Evolutionary conservation across 2,888 invertebrate genomes (phyloP).

Genomic region (Philereme transversata): DNA sequence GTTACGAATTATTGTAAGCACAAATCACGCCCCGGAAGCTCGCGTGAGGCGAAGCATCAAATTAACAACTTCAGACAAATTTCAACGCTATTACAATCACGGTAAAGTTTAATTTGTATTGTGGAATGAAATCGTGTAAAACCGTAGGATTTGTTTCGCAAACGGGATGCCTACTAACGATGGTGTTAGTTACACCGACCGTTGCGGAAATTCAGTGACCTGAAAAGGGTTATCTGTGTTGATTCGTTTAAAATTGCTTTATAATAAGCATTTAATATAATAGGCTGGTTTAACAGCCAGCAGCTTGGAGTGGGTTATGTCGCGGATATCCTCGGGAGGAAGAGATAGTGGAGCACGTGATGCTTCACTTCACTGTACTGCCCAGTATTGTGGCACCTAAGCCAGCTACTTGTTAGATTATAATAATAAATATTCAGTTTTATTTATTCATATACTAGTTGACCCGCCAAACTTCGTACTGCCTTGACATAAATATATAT

Average conservation of each 20-base stretch:
- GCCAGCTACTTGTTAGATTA: too few relatives aligned
- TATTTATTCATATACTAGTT: too few relatives aligned
- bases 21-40: slow-evolving; percentile 62
- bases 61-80: slow-evolving; percentile 40
- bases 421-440: too few relatives aligned
- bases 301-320: too few relatives aligned
- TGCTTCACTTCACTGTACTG: too few relatives aligned
- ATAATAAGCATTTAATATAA: slow-evolving; percentile 34
- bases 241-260: slow-evolving; percentile 23
- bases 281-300: too few relatives aligned
- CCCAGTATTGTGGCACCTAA: too few relatives aligned
- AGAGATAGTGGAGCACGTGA: too few relatives aligned
- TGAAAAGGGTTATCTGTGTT: slow-evolving; percentile 35
- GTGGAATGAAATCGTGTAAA: slow-evolving; percentile 28
- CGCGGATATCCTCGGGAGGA: too few relatives aligned
- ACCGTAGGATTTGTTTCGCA: slow-evolving; percentile 50
- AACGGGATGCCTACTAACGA: slow-evolving; percentile 56
- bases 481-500: too few relatives aligned
- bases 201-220: slow-evolving; percentile 46
- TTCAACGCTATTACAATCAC: slow-evolving; percentile 34
- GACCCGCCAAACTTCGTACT: too few relatives aligned
- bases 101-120: slow-evolving; percentile 37
- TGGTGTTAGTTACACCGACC: slow-evolving; percentile 49
- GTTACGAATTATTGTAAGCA: slow-evolving; percentile 49
- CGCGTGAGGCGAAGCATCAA: slow-evolving; percentile 58